Conservation (phyloP, 2,113 vertebrate species). For the Verasper variegatus region DNA sequence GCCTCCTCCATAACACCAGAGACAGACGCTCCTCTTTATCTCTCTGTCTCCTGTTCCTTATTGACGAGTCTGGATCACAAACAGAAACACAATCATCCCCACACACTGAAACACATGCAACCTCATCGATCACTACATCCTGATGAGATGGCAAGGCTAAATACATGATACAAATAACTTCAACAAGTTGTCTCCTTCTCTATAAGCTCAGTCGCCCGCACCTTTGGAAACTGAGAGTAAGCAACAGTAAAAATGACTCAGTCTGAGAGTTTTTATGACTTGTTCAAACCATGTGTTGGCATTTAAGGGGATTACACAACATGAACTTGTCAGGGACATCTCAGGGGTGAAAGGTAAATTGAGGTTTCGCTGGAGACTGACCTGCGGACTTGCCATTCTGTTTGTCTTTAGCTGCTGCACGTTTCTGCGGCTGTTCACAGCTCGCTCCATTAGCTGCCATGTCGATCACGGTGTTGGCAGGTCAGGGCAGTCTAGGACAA, state of each 20-base stretch:
- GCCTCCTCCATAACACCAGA: conserved; percentile 93
- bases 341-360: no score
- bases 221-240: not conserved
- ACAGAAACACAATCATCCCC: conserved; percentile 6
- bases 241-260: not conserved
- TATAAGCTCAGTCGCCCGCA: not conserved
- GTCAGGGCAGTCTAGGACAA: conserved; percentile 33
- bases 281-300: not conserved
- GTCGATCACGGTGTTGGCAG: conserved; percentile 79
- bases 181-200: not conserved
- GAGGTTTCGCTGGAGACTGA: conserved; percentile 58
- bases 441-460: conserved; percentile 96
- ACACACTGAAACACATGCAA: not conserved
- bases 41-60: conserved; percentile 86
- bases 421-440: conserved; percentile 89
- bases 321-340: not conserved
- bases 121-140: not conserved
- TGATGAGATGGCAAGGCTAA: conserved; percentile 13
- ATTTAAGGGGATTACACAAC: not conserved
- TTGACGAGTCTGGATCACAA: conserved; percentile 74
- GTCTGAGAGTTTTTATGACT: not conserved
- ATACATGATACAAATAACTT: conserved; percentile 27
- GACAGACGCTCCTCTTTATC: conserved; percentile 92
- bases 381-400: conserved; percentile 93
- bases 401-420: conserved; percentile 87